Evolutionary conservation across 2,113 vertebrate species (phyloP).

Genomic region (Cnemophilus loriae): DNA sequence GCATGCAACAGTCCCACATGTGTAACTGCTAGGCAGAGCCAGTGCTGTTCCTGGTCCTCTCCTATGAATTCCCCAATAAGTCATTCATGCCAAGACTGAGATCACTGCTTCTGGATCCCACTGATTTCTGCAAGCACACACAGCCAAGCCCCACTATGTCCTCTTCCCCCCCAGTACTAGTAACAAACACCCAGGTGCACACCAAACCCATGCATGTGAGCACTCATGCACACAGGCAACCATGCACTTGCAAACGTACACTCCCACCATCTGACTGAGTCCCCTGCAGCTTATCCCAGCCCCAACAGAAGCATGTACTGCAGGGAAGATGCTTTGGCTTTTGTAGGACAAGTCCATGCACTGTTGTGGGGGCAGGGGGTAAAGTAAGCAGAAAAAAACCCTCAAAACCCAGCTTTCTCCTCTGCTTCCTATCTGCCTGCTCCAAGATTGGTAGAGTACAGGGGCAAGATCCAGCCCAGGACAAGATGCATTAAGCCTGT

Average conservation of each 20-base stretch:
- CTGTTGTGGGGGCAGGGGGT: neutral
- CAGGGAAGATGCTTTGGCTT: neutral
- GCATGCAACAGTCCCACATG: neutral
- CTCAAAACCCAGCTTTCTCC: neutral
- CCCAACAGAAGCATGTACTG: neutral
- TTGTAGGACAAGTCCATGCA: neutral
- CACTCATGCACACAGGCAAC: conserved; percentile 31
- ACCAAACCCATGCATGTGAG: conserved; percentile 36
- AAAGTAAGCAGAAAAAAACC: neutral
- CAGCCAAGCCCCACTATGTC: neutral
- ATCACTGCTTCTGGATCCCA: neutral
- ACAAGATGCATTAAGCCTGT: neutral
- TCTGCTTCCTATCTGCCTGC: neutral
- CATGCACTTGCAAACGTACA: conserved; percentile 42
- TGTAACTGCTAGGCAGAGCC: neutral
- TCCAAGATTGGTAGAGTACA: neutral
- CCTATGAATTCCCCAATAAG: neutral
- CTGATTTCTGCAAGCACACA: neutral
- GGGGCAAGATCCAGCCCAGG: neutral
- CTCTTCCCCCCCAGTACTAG: neutral
- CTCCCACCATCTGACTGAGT: neutral
- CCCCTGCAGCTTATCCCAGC: neutral
- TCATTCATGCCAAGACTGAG: neutral
- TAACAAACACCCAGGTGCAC: neutral
- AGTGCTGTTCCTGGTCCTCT: neutral